These are phyloP conservation scores for Trachelus stipa DNA, from an alignment of 2,888 invertebrate genomes.

Conservation along the genomic window DNA sequence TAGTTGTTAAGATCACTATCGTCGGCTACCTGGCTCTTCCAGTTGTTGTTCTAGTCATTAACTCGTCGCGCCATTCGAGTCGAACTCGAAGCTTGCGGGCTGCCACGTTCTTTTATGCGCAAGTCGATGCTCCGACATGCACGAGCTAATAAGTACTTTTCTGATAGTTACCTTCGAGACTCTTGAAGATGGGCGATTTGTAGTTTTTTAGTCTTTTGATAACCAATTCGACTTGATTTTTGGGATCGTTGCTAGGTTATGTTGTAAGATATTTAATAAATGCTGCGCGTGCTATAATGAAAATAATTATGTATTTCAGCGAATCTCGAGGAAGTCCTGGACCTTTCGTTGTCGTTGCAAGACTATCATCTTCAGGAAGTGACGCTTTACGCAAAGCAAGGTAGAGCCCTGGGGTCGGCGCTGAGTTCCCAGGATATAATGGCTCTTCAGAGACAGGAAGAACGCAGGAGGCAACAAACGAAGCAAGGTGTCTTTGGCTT, in stretches of 20 bases:
- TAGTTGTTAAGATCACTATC: slow-evolving; percentile 48
- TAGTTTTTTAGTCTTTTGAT: too few species aligned
- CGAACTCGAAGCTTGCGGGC: slow-evolving; percentile 13
- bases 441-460: slow-evolving; percentile 71
- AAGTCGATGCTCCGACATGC: background rate
- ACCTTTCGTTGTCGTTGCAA: slow-evolving; percentile 71
- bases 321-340: slow-evolving; percentile 72
- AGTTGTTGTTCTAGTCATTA: slow-evolving; percentile 49
- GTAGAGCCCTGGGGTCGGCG: slow-evolving; percentile 63
- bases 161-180: too few species aligned
- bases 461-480: slow-evolving; percentile 68
- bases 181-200: too few species aligned
- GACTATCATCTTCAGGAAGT: slow-evolving; percentile 77
- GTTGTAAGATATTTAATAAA: too few species aligned
- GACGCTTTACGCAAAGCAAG: slow-evolving; percentile 70
- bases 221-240: too few species aligned
- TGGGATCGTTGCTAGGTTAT: too few species aligned
- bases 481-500: slow-evolving; percentile 69
- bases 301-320: slow-evolving; percentile 44
- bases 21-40: slow-evolving; percentile 38
- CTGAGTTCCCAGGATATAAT: slow-evolving; percentile 71
- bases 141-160: too few species aligned
- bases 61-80: slow-evolving; percentile 28
- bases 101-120: background rate
- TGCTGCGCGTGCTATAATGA: too few species aligned